phyloP scores from a whole-genome alignment of 2,113 vertebrate species.

The Actenoides lindsayi region DNA sequence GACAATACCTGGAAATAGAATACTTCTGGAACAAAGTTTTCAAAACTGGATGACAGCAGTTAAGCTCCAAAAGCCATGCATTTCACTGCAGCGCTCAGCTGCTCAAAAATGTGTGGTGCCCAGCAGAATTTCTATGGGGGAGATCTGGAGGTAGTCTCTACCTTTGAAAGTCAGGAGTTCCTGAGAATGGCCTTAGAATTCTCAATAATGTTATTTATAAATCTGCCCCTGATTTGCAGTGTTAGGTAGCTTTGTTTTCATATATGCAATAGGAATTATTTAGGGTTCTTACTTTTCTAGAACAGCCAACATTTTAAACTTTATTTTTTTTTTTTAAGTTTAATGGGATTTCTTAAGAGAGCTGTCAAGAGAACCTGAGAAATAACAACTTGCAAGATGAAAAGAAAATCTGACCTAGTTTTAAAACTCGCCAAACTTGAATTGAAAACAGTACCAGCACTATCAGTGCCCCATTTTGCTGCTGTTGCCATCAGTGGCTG shows the following conservation, averaged over 20 bases:
- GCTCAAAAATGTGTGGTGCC: neutral
- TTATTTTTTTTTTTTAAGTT: neutral
- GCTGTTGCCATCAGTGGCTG: neutral
- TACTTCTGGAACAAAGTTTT: neutral
- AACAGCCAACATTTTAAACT: neutral
- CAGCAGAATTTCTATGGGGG: neutral
- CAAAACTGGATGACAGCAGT: neutral
- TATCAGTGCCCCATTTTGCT: neutral
- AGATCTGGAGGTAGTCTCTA: neutral
- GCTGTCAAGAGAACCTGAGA: neutral
- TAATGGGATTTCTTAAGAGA: neutral
- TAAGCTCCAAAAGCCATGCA: neutral
- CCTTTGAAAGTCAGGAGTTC: neutral
- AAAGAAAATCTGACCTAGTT: constrained; percentile 8
- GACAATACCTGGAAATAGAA: neutral
- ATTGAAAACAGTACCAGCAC: neutral
- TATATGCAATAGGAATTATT: neutral
- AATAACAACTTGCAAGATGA: constrained; percentile 11
- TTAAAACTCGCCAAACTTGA: neutral
- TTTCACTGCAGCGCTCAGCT: neutral
- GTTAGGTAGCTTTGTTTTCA: neutral
- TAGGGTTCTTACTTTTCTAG: neutral
- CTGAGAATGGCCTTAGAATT: neutral
- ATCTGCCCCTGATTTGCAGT: neutral
- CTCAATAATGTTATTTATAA: neutral